A percentile compares a stretch with the other conserved stretches of the same genome.
Evolutionary conservation across 2,888 invertebrate species (phyloP).

Genomic region (Pandemis heparana): DNA sequence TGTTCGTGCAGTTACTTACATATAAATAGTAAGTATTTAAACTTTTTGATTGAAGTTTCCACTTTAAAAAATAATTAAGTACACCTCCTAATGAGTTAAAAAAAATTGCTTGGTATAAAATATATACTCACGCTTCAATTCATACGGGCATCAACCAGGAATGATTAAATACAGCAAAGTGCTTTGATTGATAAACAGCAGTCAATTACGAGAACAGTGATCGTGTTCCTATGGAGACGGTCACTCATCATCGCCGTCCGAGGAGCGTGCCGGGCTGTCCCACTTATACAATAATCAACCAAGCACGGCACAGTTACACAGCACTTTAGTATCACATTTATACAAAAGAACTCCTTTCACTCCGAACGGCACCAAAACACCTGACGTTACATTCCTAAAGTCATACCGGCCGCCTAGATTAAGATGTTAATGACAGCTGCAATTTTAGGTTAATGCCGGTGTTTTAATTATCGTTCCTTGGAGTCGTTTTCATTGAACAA

Average conservation of each 20-base stretch:
- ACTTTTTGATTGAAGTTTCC: background rate
- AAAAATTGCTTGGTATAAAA: background rate
- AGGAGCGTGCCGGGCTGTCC: slow-evolving; percentile 41
- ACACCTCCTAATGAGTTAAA: background rate
- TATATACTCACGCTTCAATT: slow-evolving; percentile 41
- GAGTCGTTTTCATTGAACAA: slow-evolving; percentile 66
- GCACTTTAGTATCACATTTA: slow-evolving; percentile 59
- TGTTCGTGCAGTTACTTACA: background rate
- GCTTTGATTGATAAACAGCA: slow-evolving; percentile 36
- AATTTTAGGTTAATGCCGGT: slow-evolving; percentile 37
- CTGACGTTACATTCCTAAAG: slow-evolving; percentile 66
- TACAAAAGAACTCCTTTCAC: slow-evolving; percentile 74
- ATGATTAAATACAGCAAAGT: slow-evolving; percentile 36
- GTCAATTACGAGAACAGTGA: slow-evolving; percentile 19
- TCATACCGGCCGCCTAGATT: slow-evolving; percentile 72
- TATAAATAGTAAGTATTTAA: background rate
- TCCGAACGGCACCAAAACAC: slow-evolving; percentile 64
- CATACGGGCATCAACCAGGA: slow-evolving; percentile 28
- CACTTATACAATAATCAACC: slow-evolving; percentile 57
- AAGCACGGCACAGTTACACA: slow-evolving; percentile 66
- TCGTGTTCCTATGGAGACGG: slow-evolving; percentile 33
- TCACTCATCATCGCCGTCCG: slow-evolving; percentile 23
- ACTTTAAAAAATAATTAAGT: background rate
- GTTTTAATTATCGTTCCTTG: slow-evolving; percentile 45
- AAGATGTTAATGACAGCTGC: slow-evolving; percentile 25